Evolutionary conservation across 2,113 vertebrate species (phyloP).

Genomic region (Silurus glanis): DNA sequence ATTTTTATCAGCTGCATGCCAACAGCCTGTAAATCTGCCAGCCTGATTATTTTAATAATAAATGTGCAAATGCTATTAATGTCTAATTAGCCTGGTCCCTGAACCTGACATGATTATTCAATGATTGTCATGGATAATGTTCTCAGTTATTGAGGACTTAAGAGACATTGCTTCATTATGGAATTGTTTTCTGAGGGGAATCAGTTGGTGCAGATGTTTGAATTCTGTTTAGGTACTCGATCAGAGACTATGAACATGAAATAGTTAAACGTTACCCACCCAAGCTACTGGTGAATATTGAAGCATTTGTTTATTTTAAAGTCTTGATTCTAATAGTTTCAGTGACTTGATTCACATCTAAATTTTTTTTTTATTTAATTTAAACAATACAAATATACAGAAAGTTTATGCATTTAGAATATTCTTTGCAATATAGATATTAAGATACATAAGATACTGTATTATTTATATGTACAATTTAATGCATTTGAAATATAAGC

Average conservation of each 20-base stretch:
- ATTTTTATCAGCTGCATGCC: slow-evolving; percentile 29
- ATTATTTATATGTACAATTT: too few species aligned
- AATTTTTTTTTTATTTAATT: not conserved
- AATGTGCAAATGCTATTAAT: slow-evolving; percentile 57
- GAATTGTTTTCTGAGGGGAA: slow-evolving; percentile 47
- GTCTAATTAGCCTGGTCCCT: slow-evolving; percentile 63
- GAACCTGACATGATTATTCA: slow-evolving; percentile 56
- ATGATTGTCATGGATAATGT: slow-evolving; percentile 52
- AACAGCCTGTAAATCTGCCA: slow-evolving; percentile 21
- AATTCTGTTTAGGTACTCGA: not conserved
- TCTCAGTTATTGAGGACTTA: slow-evolving; percentile 57
- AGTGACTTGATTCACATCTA: not conserved
- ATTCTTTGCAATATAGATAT: too few species aligned
- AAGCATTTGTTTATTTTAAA: not conserved
- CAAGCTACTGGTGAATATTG: not conserved
- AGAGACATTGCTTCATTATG: slow-evolving; percentile 48
- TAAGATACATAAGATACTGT: too few species aligned
- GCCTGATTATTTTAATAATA: slow-evolving; percentile 33
- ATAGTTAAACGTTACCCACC: not conserved
- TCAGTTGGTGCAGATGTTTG: slow-evolving; percentile 35
- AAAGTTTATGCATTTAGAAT: too few species aligned
- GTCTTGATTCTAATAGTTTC: not conserved
- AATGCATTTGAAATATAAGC: too few species aligned
- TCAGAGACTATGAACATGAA: not conserved
- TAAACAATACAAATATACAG: too few species aligned